phyloP scores from a whole-genome alignment of 2,113 vertebrate genomes.

The Rutilus rutilus region DNA sequence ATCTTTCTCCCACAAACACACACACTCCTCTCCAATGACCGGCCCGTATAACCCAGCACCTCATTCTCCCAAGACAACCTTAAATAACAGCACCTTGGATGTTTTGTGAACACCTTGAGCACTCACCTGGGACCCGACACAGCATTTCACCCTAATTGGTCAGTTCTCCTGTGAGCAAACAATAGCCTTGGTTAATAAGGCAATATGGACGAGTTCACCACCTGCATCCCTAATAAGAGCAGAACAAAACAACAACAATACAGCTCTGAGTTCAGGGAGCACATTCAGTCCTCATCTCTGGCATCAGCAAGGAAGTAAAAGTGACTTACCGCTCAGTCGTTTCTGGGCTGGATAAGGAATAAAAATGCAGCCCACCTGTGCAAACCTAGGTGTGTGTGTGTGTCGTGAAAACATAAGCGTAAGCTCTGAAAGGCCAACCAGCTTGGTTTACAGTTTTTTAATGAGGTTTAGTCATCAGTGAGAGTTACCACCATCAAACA shows the following conservation, averaged over 20 bases:
- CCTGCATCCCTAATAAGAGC: slow-evolving; percentile 44
- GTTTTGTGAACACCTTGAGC: slow-evolving; percentile 44
- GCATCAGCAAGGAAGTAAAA: slow-evolving; percentile 18
- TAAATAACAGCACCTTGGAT: slow-evolving; percentile 44
- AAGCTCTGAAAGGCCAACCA: slow-evolving; percentile 15
- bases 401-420: slow-evolving; percentile 2
- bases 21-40: not conserved
- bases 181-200: slow-evolving; percentile 53
- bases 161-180: slow-evolving; percentile 35
- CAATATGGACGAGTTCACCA: slow-evolving; percentile 26
- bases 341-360: not conserved
- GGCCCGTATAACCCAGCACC: slow-evolving; percentile 21
- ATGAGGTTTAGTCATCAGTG: slow-evolving; percentile 20
- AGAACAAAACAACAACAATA: not conserved
- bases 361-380: not conserved
- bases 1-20: not conserved
- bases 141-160: slow-evolving; percentile 49
- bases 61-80: slow-evolving; percentile 18
- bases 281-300: slow-evolving; percentile 27
- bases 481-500: too few species aligned
- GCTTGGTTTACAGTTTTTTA: slow-evolving; percentile 34
- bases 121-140: slow-evolving; percentile 25
- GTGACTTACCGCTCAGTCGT: not conserved
- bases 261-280: slow-evolving; percentile 5
- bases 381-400: slow-evolving; percentile 19